Percentiles rank a stretch among this genome's conserved stretches.
These are phyloP conservation scores for Ennomos fuscantarius DNA, from an alignment of 2,888 invertebrate genomes.

Conservation along the genomic window DNA sequence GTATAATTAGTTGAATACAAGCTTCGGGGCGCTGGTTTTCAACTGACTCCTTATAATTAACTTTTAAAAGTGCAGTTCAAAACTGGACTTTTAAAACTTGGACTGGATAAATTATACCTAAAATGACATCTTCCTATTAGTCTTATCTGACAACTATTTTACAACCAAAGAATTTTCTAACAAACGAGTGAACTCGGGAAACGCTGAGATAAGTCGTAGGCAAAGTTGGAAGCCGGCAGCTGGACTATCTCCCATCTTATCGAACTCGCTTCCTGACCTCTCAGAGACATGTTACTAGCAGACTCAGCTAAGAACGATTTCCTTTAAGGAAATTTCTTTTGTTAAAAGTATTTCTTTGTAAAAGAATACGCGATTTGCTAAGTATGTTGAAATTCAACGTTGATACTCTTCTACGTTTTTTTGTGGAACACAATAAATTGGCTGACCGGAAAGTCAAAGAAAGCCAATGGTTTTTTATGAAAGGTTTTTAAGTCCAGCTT, in stretches of 20 bases:
- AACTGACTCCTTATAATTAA: too few species aligned
- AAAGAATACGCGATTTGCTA: constrained; percentile 21
- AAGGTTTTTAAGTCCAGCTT: constrained; percentile 18
- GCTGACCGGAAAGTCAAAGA: constrained; percentile 23
- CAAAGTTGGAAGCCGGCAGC: constrained; percentile 60
- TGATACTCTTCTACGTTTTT: constrained; percentile 12
- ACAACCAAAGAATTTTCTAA: constrained; percentile 52
- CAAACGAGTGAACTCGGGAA: constrained; percentile 59
- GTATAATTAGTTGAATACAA: too few species aligned
- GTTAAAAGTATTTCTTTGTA: constrained; percentile 26
- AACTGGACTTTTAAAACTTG: too few species aligned
- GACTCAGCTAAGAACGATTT: constrained; percentile 37
- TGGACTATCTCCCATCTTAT: constrained; percentile 58
- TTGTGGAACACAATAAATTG: constrained; percentile 23
- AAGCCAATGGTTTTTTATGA: constrained; percentile 12
- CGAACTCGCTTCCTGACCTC: constrained; percentile 47
- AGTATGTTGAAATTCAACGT: constrained; percentile 12
- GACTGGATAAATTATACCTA: constrained; percentile 12
- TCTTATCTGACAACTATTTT: constrained; percentile 49
- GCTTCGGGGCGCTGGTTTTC: too few species aligned
- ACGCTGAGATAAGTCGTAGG: constrained; percentile 53
- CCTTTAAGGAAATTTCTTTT: constrained; percentile 29
- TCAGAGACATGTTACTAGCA: constrained; percentile 43
- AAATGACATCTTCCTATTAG: constrained; percentile 19
- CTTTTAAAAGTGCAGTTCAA: constrained; percentile 12